These are phyloP conservation scores for Austrolebias charrua DNA, from an alignment of 2,797 vertebrate species.

Conservation along the genomic window DNA sequence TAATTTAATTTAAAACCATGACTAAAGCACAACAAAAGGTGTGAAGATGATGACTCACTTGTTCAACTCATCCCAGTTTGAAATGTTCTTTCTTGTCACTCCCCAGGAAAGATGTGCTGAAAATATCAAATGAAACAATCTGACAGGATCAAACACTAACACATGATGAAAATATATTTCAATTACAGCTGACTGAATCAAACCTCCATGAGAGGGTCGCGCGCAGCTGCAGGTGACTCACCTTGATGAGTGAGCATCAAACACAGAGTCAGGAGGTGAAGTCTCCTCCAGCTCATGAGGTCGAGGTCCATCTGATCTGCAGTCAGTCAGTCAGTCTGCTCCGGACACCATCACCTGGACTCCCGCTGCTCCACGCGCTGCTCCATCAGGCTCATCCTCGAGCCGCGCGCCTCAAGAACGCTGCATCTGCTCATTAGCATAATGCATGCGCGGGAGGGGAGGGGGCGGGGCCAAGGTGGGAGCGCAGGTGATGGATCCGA, in stretches of 20 bases:
- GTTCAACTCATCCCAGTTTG: slow-evolving; percentile 63
- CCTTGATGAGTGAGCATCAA: slow-evolving; percentile 79
- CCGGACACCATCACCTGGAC: slow-evolving; percentile 66
- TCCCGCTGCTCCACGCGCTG: slow-evolving; percentile 54
- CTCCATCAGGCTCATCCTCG: slow-evolving; percentile 66
- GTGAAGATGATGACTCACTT: slow-evolving; percentile 67
- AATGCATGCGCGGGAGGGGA: slow-evolving; percentile 69
- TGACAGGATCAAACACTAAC: too few species aligned
- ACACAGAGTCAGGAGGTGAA: slow-evolving; percentile 58
- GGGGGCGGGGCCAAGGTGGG: not conserved
- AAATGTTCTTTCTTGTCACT: slow-evolving; percentile 65
- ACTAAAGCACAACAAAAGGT: not conserved
- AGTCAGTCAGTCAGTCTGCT: slow-evolving; percentile 65
- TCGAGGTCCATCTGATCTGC: slow-evolving; percentile 80
- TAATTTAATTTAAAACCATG: too few species aligned
- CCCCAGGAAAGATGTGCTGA: slow-evolving; percentile 73
- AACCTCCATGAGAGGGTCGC: not conserved
- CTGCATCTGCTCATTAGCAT: slow-evolving; percentile 76
- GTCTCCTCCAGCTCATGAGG: slow-evolving; percentile 64
- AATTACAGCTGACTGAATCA: too few species aligned
- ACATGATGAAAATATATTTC: too few species aligned
- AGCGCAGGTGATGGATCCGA: too few species aligned
- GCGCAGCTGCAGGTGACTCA: slow-evolving; percentile 51
- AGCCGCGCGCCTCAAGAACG: slow-evolving; percentile 60
- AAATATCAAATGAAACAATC: slow-evolving; percentile 29